Evolutionary conservation across 2,113 vertebrate species (phyloP).

Genomic region (Smithornis capensis): DNA sequence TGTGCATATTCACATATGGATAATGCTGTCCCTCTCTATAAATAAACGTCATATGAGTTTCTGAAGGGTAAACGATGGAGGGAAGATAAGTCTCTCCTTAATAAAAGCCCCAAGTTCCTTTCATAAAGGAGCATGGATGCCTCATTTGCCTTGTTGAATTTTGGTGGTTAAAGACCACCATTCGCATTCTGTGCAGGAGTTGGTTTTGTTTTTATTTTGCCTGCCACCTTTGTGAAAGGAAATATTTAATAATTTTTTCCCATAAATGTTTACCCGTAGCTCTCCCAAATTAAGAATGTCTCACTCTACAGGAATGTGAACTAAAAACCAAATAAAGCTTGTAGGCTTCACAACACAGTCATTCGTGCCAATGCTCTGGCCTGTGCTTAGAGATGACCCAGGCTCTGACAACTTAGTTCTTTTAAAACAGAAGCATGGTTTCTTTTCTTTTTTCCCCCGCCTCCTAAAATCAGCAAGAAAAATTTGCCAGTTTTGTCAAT

Average conservation of each 20-base stretch:
- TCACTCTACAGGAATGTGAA: conserved; percentile 64
- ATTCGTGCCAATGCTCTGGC: conserved; percentile 42
- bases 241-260: conserved; percentile 66
- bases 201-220: conserved; percentile 39
- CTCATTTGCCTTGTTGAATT: background rate
- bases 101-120: background rate
- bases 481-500: background rate
- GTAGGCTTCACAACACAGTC: conserved; percentile 33
- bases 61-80: background rate
- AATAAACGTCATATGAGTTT: background rate
- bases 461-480: background rate
- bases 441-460: background rate
- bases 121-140: background rate
- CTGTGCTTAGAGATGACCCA: conserved; percentile 46
- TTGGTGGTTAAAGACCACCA: background rate
- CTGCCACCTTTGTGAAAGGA: conserved; percentile 51
- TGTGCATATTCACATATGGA: background rate
- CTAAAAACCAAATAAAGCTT: conserved; percentile 66
- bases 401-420: conserved; percentile 19
- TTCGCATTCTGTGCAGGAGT: background rate
- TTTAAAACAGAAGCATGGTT: background rate
- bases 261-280: conserved; percentile 51
- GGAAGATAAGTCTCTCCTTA: background rate
- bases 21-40: background rate
- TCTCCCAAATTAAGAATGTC: conserved; percentile 31